Evolutionary conservation across 2,113 vertebrate genomes (phyloP), one percentile per base, ranked within the genome.

Genomic region (Monopterus albus): DNA sequence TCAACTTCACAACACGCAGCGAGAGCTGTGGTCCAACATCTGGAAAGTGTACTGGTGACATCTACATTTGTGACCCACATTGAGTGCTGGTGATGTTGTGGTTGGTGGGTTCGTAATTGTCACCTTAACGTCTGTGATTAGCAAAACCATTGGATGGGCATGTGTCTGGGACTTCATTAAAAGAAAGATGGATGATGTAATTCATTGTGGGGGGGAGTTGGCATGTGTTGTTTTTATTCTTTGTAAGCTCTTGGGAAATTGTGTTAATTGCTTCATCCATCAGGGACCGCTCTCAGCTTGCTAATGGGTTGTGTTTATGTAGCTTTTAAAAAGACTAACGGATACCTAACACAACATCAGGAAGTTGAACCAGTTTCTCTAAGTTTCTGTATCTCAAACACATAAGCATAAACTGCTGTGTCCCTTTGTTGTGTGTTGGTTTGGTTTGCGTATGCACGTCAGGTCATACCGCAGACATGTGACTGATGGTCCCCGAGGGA

Each of bases 401-500:
- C 7, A 2, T 5, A 12, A 31, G 46, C 10, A 20, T 1, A 49
- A 6, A 52, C 36, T 26, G 29, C 7, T 15, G 21, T 15, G 43
- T 28, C 17, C 15, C 7, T 29, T 17, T 6, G 14, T 10, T 38
- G 28, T 53, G 20, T 47, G 11, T 46, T 11, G 49, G n/a, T 46
- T 7, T 28, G 13, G 53, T 29, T 5, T 31, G 18, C 40, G 14
- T 3, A 7, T 2, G 29, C 1, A 10, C 68, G 56, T 62, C 39
- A 38, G 36, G 60, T 60, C 73, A 57, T 50, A 38, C 42, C 31
- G 28, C 53, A 55, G 57, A 81, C 84, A 88, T 69, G 84, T 84
- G 84, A 75, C 74, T 14, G 61, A 57, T 53, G 49, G 53, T 31
- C 52, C 76, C 52, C 2, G 29, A 39, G 56, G 74, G 85, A 86